phyloP scores from a whole-genome alignment of 2,113 vertebrate species.

The Ibidorhyncha struthersii region DNA sequence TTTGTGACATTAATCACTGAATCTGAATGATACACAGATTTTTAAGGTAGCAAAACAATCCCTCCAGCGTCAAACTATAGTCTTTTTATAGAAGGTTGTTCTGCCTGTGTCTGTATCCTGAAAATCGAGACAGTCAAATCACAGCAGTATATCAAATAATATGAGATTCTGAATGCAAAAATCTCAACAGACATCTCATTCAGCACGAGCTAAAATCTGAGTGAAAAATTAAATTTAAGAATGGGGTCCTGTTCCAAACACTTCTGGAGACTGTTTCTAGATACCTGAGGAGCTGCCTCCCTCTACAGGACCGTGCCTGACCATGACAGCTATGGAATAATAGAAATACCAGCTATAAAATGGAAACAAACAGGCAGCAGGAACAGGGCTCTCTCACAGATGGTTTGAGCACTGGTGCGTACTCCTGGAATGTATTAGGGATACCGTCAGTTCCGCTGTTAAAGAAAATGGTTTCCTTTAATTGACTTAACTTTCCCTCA shows the following conservation, averaged over 20 bases:
- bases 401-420: not conserved
- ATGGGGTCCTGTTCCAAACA: not conserved
- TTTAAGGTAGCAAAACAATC: not conserved
- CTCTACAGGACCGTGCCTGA: conserved; percentile 39
- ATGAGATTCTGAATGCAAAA: not conserved
- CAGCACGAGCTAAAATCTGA: not conserved
- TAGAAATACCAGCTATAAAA: not conserved
- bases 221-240: not conserved
- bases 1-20: not conserved
- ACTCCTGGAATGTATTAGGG: not conserved
- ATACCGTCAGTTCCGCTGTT: not conserved
- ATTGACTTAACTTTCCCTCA: not conserved
- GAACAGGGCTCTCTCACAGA: not conserved
- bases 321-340: not conserved
- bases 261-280: not conserved
- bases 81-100: not conserved
- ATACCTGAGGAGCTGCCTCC: conserved; percentile 57
- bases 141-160: not conserved
- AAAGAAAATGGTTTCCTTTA: not conserved
- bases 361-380: not conserved
- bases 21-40: not conserved
- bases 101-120: not conserved
- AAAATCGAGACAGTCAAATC: not conserved
- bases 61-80: not conserved
- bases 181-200: not conserved